Evolutionary conservation across 2,113 vertebrate species (phyloP).

Genomic region (Chaetodon trifascialis): DNA sequence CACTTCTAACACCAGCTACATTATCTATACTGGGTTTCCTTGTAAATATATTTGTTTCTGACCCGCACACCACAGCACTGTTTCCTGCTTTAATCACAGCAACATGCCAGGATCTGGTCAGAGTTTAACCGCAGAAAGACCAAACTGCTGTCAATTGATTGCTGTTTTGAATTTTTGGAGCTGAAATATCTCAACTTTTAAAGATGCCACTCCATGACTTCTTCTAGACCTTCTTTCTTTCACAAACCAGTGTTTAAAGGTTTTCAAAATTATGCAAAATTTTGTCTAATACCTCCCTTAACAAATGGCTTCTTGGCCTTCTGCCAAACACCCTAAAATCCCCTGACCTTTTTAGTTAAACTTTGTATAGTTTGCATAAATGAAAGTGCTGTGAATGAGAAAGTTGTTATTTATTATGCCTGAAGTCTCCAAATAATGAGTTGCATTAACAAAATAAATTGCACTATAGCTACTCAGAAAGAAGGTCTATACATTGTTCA

Average conservation of each 20-base stretch:
- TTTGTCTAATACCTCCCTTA: not conserved
- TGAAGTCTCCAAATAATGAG: not conserved
- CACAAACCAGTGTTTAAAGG: not conserved
- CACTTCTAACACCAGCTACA: conserved; percentile 22
- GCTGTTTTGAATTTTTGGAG: conserved; percentile 17
- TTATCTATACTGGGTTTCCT: conserved; percentile 18
- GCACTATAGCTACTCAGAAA: not conserved
- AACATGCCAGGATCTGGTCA: conserved; percentile 29
- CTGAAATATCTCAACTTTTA: conserved; percentile 1
- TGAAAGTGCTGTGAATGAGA: conserved; percentile 5
- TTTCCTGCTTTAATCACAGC: conserved; percentile 34
- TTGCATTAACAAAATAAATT: not conserved
- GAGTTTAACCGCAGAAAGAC: conserved; percentile 36
- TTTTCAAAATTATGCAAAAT: not conserved
- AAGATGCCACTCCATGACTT: not conserved
- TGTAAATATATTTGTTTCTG: conserved; percentile 40
- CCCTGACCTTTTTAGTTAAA: not conserved
- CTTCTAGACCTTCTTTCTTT: not conserved
- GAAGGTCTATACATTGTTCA: not conserved
- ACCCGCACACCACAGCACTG: conserved; percentile 2
- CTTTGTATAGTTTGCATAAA: not conserved
- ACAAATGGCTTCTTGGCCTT: not conserved
- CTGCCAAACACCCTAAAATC: not conserved
- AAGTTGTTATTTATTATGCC: not conserved
- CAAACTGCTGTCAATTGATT: conserved; percentile 22